phyloP scores from a whole-genome alignment of 2,888 invertebrate genomes.

The Escarpia spicata region DNA sequence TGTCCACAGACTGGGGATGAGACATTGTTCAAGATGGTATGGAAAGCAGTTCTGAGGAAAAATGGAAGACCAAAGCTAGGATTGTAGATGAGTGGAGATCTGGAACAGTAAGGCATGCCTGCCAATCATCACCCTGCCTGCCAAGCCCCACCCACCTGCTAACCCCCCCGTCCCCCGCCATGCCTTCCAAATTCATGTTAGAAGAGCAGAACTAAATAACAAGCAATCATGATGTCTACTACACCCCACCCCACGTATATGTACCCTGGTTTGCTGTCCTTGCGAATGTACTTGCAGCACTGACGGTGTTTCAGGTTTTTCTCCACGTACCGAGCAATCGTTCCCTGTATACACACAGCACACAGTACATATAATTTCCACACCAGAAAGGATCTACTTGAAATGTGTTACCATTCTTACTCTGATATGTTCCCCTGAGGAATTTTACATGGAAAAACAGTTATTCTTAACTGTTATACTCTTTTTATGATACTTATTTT shows the following conservation, averaged over 20 bases:
- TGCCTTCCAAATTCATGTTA: too few species aligned
- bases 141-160: too few species aligned
- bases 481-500: too few species aligned
- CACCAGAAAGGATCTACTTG: background rate
- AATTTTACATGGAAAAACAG: too few species aligned
- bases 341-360: background rate
- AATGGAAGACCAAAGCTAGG: too few species aligned
- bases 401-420: too few species aligned
- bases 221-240: too few species aligned
- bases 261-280: slow-evolving; percentile 23
- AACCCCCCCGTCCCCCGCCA: too few species aligned
- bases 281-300: slow-evolving; percentile 27
- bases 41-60: background rate
- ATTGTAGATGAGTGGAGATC: background rate
- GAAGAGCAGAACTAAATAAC: background rate
- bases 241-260: background rate
- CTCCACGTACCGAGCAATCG: slow-evolving; percentile 23
- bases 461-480: too few species aligned
- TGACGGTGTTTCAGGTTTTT: slow-evolving; percentile 31
- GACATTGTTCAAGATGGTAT: background rate
- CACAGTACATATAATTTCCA: background rate
- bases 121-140: too few species aligned
- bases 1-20: background rate
- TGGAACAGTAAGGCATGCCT: too few species aligned
- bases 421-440: too few species aligned